Evolutionary conservation across 2,797 vertebrate species (phyloP), one percentile per base, ranked within the genome.

Genomic region (Champsocephalus esox): DNA sequence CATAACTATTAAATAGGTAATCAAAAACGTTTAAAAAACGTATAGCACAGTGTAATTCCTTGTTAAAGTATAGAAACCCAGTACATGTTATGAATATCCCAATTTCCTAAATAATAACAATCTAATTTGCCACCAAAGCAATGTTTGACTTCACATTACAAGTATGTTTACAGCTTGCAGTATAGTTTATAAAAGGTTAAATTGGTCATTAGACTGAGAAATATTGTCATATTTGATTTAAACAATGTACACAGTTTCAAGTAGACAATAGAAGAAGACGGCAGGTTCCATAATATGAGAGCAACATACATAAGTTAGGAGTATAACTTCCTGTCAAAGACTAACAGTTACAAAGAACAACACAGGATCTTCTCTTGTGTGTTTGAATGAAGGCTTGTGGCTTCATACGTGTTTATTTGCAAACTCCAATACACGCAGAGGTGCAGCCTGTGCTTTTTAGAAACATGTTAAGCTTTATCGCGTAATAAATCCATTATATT

Each of bases 401-500:
- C 17, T 16, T 75, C 19, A 3, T 43, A 16, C 34, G 24, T 56
- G 73, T 69, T 68, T 61, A 24, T 70, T 24, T 24, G 48, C 72
- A 12, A 62, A 59, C 28, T 9, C 46, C 12, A 2, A 3, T 9
- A 24, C 57, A 49, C 2, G n/a, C 67, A 17, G 21, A 79, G 60
- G 57, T 61, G 48, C 52, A 16, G 61, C 9, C 49, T 54, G 24
- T 17, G 24, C 38, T 59, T 45, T 66, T 56, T 10, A 7, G 59
- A 66, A 83, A 77, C 57, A 75, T 24, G 17, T 57, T 28, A 57
- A 11, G 72, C 70, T 67, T 38, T 77, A 84, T 79, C 51, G 73
- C 83, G 75, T 83, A 81, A 89, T 83, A 80, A 87, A 86, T 83
- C 81, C 74, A 90, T 91, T 87, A 87, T 65, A 67, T 81, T 69